Evolutionary conservation across 2,888 invertebrate species (phyloP), one percentile per base, ranked within the genome.

Genomic region (Chaetogeoica ovagalla): DNA sequence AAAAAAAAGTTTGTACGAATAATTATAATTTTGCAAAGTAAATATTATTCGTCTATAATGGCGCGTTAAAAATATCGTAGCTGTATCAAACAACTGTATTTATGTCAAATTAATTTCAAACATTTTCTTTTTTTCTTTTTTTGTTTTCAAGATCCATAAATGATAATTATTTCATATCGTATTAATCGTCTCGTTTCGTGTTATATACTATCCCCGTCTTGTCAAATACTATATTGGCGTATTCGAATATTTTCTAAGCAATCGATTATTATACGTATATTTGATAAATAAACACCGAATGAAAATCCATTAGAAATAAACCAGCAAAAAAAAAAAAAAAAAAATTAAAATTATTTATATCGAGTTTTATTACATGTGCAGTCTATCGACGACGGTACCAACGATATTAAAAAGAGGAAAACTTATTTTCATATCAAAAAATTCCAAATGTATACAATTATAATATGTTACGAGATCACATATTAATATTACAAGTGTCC

Each of bases 251-350:
- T 73, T 48, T 73, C 52, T 17, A n/a, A 21, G 15, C 15, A 37
- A 73, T n/a, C 62, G 52, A n/a, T 63, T 52, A 21, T n/a, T n/a
- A 73, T 37, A 52, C 37, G 62, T 63, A 63, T 73, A 17, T 63
- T 52, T 15, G 30, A 63, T 73, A 73, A 73, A 73, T 73, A 73
- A 73, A 73, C 52, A 63, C 37, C 37, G 73, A 63, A 52, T 52
- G 73, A 37, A 11, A 30, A 57, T n/a, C n/a, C 37, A 52, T 52
- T 62, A 73, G 37, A 73, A 73, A 37, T 63, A 63, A n/a, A 73
- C 52, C n/a, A 2, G n/a, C n/a, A n/a, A n/a, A n/a, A n/a, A n/a
- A n/a, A n/a, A n/a, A n/a, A n/a, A n/a, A n/a, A n/a, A n/a, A n/a
- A n/a, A 37, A 52, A 52, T 37, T 52, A 6, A 63, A 55, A 63